Base-by-base conservation (phyloP, 2,797 vertebrate genomes). In the Eutrigla gurnardus region DNA sequence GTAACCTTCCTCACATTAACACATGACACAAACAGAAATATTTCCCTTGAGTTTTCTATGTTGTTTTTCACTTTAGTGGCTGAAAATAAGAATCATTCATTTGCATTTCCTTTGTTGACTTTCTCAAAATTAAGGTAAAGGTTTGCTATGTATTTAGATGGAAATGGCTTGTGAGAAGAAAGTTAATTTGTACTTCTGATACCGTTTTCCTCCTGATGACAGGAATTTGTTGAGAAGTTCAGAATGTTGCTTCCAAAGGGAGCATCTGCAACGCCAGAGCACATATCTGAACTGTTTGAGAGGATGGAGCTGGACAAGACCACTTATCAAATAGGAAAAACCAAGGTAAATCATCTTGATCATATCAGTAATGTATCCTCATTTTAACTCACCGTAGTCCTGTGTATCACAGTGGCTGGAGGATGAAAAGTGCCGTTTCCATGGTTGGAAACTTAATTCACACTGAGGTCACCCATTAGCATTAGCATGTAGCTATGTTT, bases 211-310 rank as follows among this genome's bases (percentile, higher is more conserved):
- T 39, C 63, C 63, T 61, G 6, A 35, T 80, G 53, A 58, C 77
- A 99, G 97, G 97, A 97, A 67, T 99, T 99, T 90, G 91, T 92
- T 0, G 90, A 96, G 67, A 96, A 95, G 75, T 99, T 98, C 91
- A 91, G 95, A 80, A 95, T 98, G 37, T 89, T 99, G 72, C 89
- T 99, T 72, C 97, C 97, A 47, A 96, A 95, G 90, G 92, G 93
- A 32, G 86, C 92, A 2, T 78, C 84, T 14, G 93, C 92, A 36
- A 91, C 94, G 2, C 93, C 95, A 57, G 93, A 96, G 71, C 92
- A 95, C 35, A 97, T 99, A 66, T 83, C 89, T 1, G 62, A 90
- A 33, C 92, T 99, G 66, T 86, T 99, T 75, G 90, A 94, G 70
- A 95, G 84, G 84, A 92, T 97, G 90, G 71, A 86, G n/a, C 49